phyloP scores from a whole-genome alignment of 1,140 invertebrate species.

The Paraescarpia echinospica region DNA sequence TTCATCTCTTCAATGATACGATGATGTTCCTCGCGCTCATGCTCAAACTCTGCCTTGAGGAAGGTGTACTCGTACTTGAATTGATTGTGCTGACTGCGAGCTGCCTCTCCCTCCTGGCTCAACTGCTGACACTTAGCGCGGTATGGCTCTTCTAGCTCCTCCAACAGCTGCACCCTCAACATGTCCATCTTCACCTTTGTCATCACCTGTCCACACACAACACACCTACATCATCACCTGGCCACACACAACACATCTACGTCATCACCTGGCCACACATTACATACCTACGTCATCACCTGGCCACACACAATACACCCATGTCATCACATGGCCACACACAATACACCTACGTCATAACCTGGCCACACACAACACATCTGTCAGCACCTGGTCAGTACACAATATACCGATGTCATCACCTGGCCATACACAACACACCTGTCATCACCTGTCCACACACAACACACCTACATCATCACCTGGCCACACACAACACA shows the following conservation, averaged over 20 bases:
- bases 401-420: too few species aligned
- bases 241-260: not conserved
- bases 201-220: not conserved
- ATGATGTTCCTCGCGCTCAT: conserved; percentile 46
- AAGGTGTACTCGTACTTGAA: conserved; percentile 54
- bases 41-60: conserved; percentile 55
- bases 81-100: conserved; percentile 44
- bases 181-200: conserved; percentile 50
- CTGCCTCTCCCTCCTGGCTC: conserved; percentile 49
- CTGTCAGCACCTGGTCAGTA: too few species aligned
- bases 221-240: conserved; percentile 36
- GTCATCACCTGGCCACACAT: not conserved
- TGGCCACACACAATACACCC: not conserved
- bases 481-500: not conserved
- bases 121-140: conserved; percentile 48
- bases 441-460: conserved; percentile 24
- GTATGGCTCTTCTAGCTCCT: conserved; percentile 49
- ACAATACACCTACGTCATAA: too few species aligned
- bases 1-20: conserved; percentile 49
- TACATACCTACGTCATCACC: too few species aligned
- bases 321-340: not conserved
- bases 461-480: too few species aligned
- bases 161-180: conserved; percentile 45
- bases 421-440: too few species aligned
- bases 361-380: too few species aligned